These are phyloP conservation scores for Lucifuga dentata DNA, from an alignment of 2,113 vertebrate species.

Conservation along the genomic window DNA sequence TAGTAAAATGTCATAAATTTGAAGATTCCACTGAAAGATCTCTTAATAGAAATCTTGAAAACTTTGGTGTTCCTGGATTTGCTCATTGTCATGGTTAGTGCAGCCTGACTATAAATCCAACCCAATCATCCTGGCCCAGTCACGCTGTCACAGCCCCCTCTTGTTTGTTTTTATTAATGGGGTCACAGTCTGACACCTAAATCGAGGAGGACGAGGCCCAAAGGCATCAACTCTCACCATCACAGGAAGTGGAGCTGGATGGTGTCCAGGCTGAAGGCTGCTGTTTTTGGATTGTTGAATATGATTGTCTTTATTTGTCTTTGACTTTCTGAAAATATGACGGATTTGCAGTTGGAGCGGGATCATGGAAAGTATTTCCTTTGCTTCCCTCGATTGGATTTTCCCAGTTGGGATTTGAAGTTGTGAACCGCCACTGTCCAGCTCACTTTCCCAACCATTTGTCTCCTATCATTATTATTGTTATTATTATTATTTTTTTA, in stretches of 20 bases:
- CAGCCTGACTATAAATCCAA: slow-evolving; percentile 46
- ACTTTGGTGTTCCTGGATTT: not conserved
- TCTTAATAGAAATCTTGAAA: not conserved
- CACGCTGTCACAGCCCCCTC: slow-evolving; percentile 47
- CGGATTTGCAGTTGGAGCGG: not conserved
- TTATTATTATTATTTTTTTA: too few relatives aligned
- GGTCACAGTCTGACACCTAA: slow-evolving; percentile 44
- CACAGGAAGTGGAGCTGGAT: not conserved
- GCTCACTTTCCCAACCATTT: not conserved
- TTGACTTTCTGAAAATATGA: not conserved
- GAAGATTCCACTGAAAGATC: not conserved
- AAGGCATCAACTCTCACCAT: slow-evolving; percentile 16
- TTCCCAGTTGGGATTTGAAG: not conserved
- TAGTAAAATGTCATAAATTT: not conserved
- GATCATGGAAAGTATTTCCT: not conserved
- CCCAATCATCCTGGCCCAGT: slow-evolving; percentile 23
- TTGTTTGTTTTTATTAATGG: slow-evolving; percentile 65
- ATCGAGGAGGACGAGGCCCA: not conserved
- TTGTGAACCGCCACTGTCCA: not conserved
- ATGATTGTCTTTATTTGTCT: too few relatives aligned
- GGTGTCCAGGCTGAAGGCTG: not conserved
- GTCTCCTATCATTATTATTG: too few relatives aligned
- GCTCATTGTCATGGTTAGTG: not conserved
- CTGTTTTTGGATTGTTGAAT: not conserved
- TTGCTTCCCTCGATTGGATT: not conserved